A percentile compares a stretch with the other conserved stretches of the same genome.
phyloP scores from a whole-genome alignment of 2,797 vertebrate genomes.

The Taenioides sp. region DNA sequence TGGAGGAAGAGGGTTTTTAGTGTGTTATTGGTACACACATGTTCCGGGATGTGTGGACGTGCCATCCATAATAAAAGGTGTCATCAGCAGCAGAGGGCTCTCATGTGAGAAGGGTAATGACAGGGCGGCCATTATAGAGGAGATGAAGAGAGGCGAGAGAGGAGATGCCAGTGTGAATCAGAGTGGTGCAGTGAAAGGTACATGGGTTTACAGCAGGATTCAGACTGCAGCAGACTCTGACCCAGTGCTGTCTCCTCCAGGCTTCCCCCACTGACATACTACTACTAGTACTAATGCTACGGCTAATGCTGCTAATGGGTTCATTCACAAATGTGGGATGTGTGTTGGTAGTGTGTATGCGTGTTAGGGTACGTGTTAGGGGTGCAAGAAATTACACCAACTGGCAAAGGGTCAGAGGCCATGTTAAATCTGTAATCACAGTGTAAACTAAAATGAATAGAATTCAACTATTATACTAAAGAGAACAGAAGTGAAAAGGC shows the following conservation, averaged over 20 bases:
- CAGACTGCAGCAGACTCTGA: conserved; percentile 74
- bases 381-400: no score
- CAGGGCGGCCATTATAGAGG: conserved; percentile 54
- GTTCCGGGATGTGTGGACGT: conserved; percentile 31
- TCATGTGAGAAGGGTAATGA: conserved; percentile 74
- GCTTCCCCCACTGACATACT: conserved; percentile 70
- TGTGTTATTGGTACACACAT: conserved; percentile 44
- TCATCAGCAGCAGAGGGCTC: conserved; percentile 63
- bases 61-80: conserved; percentile 42
- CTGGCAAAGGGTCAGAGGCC: neutral
- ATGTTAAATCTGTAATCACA: neutral
- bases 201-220: conserved; percentile 63
- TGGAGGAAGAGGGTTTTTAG: conserved; percentile 26
- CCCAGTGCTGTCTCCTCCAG: conserved; percentile 65
- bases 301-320: neutral
- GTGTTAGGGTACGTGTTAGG: no score
- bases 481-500: no score
- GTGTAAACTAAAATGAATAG: neutral
- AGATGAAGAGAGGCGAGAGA: conserved; percentile 49
- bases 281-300: conserved; percentile 21
- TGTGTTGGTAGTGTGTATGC: conserved; percentile 4
- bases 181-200: conserved; percentile 70
- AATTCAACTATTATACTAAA: no score
- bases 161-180: conserved; percentile 65
- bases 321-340: conserved; percentile 26